Evolutionary conservation across 2,888 invertebrate genomes (phyloP).

Genomic region (Pachycephus smyrnensis): DNA sequence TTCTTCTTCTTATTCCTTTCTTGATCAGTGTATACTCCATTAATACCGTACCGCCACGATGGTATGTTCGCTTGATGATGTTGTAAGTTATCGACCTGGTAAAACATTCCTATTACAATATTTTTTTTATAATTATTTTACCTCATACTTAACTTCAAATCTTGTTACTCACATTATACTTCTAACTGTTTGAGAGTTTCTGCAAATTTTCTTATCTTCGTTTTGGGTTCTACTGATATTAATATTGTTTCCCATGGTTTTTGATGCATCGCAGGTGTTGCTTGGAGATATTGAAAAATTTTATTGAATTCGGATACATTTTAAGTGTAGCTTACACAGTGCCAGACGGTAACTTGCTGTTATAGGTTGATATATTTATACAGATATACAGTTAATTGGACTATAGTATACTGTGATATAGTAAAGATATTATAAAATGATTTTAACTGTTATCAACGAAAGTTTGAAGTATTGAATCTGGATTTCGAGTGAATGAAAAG

Average conservation of each 20-base stretch:
- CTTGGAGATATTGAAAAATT: neutral
- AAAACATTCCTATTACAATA: constrained; percentile 39
- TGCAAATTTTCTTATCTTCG: neutral
- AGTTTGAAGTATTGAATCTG: neutral
- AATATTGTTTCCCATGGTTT: neutral
- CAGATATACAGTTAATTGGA: neutral
- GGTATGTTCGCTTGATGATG: constrained; percentile 66
- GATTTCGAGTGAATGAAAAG: neutral
- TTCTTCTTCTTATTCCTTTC: constrained; percentile 7
- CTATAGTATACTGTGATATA: neutral
- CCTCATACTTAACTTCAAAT: neutral
- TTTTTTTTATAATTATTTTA: constrained; percentile 8
- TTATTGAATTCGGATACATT: neutral
- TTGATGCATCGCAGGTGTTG: neutral
- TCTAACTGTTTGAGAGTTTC: neutral
- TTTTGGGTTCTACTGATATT: neutral
- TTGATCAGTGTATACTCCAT: constrained; percentile 30
- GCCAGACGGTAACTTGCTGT: neutral
- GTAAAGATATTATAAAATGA: neutral
- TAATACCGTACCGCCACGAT: constrained; percentile 51
- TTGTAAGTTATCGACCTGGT: constrained; percentile 67
- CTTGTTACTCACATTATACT: neutral
- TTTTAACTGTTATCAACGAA: neutral
- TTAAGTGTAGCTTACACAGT: neutral
- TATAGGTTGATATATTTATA: neutral